Conservation (phyloP, 1,140 invertebrate species). For the Oncopodura yosiiana region DNA sequence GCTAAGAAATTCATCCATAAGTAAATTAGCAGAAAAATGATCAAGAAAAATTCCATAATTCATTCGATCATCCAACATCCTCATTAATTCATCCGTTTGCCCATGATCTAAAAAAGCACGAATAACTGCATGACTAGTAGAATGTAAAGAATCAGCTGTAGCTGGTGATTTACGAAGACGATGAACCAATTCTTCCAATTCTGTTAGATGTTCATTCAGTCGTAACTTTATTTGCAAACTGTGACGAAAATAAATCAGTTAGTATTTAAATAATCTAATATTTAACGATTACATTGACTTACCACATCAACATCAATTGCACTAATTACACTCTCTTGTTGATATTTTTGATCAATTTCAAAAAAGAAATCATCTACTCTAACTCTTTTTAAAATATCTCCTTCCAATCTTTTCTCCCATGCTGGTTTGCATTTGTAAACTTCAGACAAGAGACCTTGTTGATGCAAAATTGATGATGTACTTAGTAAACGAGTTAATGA, state of each 20-base stretch:
- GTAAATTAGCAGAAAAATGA: constrained; percentile 60
- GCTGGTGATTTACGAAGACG: constrained; percentile 59
- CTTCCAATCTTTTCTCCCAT: constrained; percentile 54
- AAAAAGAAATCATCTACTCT: constrained; percentile 51
- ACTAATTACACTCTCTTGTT: constrained; percentile 46
- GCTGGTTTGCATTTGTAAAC: constrained; percentile 55
- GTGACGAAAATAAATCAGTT: neutral
- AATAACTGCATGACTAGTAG: constrained; percentile 70
- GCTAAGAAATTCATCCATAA: constrained; percentile 71
- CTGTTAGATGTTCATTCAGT: constrained; percentile 47
- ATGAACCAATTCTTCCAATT: constrained; percentile 56
- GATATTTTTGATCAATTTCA: constrained; percentile 51
- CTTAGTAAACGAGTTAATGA: too few relatives aligned
- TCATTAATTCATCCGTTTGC: constrained; percentile 52
- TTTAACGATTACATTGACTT: constrained; percentile 8
- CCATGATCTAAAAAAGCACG: constrained; percentile 53
- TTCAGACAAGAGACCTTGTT: constrained; percentile 47
- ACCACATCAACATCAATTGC: constrained; percentile 62
- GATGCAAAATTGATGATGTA: too few relatives aligned
- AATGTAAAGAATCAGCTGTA: constrained; percentile 57
- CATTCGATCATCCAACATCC: constrained; percentile 65
- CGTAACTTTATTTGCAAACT: constrained; percentile 52
- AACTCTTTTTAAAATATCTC: constrained; percentile 52
- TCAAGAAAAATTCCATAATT: constrained; percentile 86
- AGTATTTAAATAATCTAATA: neutral